Evolutionary conservation across 2,113 vertebrate genomes (phyloP).

Genomic region (Hipposideros armiger): DNA sequence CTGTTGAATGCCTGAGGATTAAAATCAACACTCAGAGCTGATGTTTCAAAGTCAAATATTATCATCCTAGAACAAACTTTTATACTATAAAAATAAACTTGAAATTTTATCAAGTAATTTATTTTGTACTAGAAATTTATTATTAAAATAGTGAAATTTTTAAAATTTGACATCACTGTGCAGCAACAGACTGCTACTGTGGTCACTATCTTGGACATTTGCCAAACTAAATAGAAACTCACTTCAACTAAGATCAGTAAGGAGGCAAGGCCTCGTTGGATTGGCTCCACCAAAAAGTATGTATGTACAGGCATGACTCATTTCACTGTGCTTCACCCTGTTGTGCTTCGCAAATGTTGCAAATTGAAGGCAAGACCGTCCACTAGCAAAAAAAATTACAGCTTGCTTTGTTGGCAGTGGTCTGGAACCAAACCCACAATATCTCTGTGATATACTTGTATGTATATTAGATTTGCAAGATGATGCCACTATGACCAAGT

Average conservation of each 20-base stretch:
- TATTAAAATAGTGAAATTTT: neutral
- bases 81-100: neutral
- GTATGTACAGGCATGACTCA: no score
- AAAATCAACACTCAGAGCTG: neutral
- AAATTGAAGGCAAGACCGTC: neutral
- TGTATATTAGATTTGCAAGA: neutral
- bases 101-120: neutral
- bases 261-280: neutral
- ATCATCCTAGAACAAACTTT: neutral
- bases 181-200: neutral
- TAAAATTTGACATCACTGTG: neutral
- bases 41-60: neutral
- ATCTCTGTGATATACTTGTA: neutral
- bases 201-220: neutral
- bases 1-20: neutral
- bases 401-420: neutral
- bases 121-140: constrained; percentile 14
- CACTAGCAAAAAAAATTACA: neutral
- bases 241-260: neutral
- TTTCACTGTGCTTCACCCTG: no score
- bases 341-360: no score
- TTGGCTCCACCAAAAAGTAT: neutral
- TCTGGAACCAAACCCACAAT: neutral
- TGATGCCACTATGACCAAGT: neutral
- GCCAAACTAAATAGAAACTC: neutral